Conservation (phyloP, 2,113 vertebrate genomes). For the Riparia riparia region DNA sequence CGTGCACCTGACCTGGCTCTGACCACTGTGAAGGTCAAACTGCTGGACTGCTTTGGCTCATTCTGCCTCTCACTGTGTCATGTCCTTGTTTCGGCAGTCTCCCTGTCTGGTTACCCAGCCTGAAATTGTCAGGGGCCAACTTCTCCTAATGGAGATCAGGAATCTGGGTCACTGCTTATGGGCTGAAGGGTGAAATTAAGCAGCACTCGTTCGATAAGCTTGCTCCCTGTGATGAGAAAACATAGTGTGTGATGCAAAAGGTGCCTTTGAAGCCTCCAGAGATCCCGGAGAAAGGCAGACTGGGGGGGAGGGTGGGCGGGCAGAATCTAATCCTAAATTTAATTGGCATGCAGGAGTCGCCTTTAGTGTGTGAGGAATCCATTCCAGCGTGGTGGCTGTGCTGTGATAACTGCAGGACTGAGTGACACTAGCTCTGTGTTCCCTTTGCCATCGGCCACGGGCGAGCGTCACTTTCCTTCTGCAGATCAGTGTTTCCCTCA, state of each 20-base stretch:
- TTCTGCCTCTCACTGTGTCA: not conserved
- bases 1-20: not conserved
- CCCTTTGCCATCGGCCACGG: not conserved
- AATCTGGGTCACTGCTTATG: constrained; percentile 24
- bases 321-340: not conserved
- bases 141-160: not conserved
- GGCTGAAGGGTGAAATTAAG: constrained; percentile 23
- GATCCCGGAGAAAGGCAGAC: not conserved
- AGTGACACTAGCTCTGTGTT: not conserved
- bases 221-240: constrained; percentile 10
- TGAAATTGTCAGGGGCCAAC: not conserved
- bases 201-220: not conserved
- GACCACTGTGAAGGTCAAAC: not conserved
- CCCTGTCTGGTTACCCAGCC: not conserved
- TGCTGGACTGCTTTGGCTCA: not conserved
- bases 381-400: not conserved
- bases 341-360: not conserved
- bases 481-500: not conserved
- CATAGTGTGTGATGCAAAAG: not conserved
- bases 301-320: accelerated
- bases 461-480: not conserved
- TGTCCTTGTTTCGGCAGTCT: not conserved
- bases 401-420: not conserved
- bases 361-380: not conserved
- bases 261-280: constrained; percentile 54